phyloP scores from a whole-genome alignment of 2,888 invertebrate species.

The Alcis repandata region DNA sequence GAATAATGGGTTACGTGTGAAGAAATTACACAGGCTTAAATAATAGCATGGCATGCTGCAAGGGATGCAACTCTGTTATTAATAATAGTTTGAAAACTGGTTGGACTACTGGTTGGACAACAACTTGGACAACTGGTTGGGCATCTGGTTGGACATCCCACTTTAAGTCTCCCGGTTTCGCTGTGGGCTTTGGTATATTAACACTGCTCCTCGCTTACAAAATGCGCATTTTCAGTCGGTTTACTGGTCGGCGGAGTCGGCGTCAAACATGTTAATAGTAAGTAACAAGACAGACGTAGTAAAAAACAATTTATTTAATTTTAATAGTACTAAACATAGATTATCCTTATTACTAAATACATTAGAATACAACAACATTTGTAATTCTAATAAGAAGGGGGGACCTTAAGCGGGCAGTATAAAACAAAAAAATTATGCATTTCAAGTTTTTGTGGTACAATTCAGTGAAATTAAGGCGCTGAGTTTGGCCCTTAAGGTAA shows the following conservation, averaged over 20 bases:
- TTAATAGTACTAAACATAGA: too few species aligned
- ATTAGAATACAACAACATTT: background rate
- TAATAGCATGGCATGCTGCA: slow-evolving; percentile 59
- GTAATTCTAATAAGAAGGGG: slow-evolving; percentile 12
- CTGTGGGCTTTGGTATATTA: slow-evolving; percentile 54
- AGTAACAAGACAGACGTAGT: slow-evolving; percentile 23
- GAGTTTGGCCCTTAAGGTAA: background rate
- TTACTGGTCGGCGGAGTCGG: slow-evolving; percentile 55
- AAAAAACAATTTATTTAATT: slow-evolving; percentile 13
- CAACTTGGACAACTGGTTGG: slow-evolving; percentile 41
- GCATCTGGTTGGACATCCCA: slow-evolving; percentile 53
- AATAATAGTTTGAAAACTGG: too few species aligned
- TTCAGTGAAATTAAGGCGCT: too few species aligned
- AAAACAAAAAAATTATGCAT: too few species aligned
- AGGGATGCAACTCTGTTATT: too few species aligned
- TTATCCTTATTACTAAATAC: background rate
- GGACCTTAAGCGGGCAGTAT: background rate
- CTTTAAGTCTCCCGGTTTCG: slow-evolving; percentile 52
- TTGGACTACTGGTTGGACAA: too few species aligned
- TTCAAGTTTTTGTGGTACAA: too few species aligned
- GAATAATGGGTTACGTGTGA: slow-evolving; percentile 23
- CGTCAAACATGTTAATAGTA: slow-evolving; percentile 43
- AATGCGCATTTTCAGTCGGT: slow-evolving; percentile 60
- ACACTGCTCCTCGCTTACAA: slow-evolving; percentile 57
- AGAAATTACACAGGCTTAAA: background rate